Base-by-base conservation (phyloP, 1,140 invertebrate species). In the Lepidostoma basale region DNA sequence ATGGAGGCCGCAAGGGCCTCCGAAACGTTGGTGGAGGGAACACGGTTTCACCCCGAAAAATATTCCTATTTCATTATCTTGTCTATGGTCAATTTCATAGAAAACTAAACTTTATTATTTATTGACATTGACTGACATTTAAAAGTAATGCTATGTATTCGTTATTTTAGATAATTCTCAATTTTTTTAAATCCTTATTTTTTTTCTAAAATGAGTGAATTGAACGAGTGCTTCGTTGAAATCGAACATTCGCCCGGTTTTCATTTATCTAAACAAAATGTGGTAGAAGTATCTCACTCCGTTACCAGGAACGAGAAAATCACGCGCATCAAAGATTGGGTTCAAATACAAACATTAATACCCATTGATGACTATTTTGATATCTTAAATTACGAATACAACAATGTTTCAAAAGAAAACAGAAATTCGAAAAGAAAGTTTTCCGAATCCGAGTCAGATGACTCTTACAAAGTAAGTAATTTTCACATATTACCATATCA, bases 241-340 rank as follows among this genome's bases (percentile, higher is more conserved):
- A 8, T 18, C 6, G 49, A 54, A 28, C 30, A 26, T 54, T 6
- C 49, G 25, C 49, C 49, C 9, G 52, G 52, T 12, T 56, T 56
- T 36, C 28, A 36, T 56, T 30, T 56, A 56, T 56, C 52, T 12
- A 56, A 56, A 33, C 52, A 56, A 56, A 56, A 56, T 36, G 52
- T 56, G 4, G 12, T 56, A 33, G 52, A 56, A 39, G 28, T 56
- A 0, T 39, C 52, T 8, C 52, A 56, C 40, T 42, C 20, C 25
- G 36, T 60, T 5, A 12, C 56, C 22, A 56, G 28, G 39, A 60
- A 20, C 10, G 56, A 60, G 26, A 60, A 60, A 60, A 40, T 60
- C 6, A 22, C 23, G 56, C 56, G 56, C 23, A 60, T 60, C 18
- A 60, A 60, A 16, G 56, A 60, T 42, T 60, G 56, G 56, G 39